These are phyloP conservation scores for Agrotis ipsilon DNA, from an alignment of 2,888 invertebrate genomes.

Conservation along the genomic window DNA sequence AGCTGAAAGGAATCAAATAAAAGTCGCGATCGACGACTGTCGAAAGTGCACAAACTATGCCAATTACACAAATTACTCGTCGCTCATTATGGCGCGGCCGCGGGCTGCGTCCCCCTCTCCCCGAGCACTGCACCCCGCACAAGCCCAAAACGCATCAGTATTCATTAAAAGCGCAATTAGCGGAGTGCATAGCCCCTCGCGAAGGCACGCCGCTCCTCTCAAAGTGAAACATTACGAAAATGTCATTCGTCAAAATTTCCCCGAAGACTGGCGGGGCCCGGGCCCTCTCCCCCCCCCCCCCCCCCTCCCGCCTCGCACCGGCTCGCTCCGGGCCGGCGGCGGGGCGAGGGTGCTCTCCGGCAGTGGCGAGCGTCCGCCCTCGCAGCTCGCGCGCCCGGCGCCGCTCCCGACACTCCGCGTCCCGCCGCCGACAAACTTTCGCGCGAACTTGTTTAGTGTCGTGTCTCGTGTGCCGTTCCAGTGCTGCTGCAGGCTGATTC, in stretches of 20 bases:
- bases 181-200: slow-evolving; percentile 78
- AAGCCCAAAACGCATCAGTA: slow-evolving; percentile 71
- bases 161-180: slow-evolving; percentile 86
- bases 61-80: slow-evolving; percentile 76
- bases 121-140: slow-evolving; percentile 24
- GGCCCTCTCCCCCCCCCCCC: slow-evolving; percentile 37
- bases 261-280: slow-evolving; percentile 76
- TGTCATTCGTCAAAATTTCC: slow-evolving; percentile 87
- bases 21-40: slow-evolving; percentile 59
- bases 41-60: slow-evolving; percentile 67
- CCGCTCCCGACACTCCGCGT: slow-evolving; percentile 52
- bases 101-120: slow-evolving; percentile 15
- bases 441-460: slow-evolving; percentile 43
- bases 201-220: slow-evolving; percentile 69
- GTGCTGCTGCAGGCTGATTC: background rate
- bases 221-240: slow-evolving; percentile 82
- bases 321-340: slow-evolving; percentile 28
- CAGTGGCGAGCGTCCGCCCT: slow-evolving; percentile 57
- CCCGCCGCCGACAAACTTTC: slow-evolving; percentile 55
- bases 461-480: slow-evolving; percentile 1
- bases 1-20: slow-evolving; percentile 40
- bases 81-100: slow-evolving; percentile 62
- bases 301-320: slow-evolving; percentile 6
- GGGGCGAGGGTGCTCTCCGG: slow-evolving; percentile 54
- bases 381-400: slow-evolving; percentile 56